phyloP scores from a whole-genome alignment of 2,888 invertebrate species.

The Eledona agricola region DNA sequence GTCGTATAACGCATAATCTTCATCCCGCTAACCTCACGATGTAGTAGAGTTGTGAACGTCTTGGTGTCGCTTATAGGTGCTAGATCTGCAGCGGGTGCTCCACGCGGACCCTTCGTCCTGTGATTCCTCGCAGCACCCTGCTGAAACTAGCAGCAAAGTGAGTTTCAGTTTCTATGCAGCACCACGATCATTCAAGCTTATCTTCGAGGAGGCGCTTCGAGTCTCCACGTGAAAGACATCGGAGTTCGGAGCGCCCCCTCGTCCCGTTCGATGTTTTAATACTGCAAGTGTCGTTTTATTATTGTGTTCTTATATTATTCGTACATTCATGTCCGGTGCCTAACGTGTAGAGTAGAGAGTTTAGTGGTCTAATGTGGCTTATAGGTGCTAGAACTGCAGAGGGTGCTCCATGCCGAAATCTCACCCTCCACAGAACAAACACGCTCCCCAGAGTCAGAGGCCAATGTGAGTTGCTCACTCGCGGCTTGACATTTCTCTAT shows the following conservation, averaged over 20 bases:
- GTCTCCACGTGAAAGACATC: neutral
- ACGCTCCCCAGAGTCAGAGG: slow-evolving; percentile 49
- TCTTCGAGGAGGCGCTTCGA: no score
- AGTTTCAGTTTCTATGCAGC: slow-evolving; percentile 48
- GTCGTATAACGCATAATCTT: slow-evolving; percentile 15
- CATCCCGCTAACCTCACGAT: slow-evolving; percentile 10
- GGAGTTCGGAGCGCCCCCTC: neutral
- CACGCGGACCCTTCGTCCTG: slow-evolving; percentile 75
- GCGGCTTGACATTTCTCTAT: slow-evolving; percentile 40
- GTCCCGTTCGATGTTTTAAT: slow-evolving; percentile 23
- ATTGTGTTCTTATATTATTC: no score
- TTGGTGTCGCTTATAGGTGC: slow-evolving; percentile 70
- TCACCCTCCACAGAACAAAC: slow-evolving; percentile 53
- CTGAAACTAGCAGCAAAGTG: slow-evolving; percentile 64
- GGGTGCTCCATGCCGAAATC: slow-evolving; percentile 59
- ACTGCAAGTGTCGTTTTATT: slow-evolving; percentile 3
- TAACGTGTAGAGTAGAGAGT: slow-evolving; percentile 33
- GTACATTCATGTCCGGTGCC: slow-evolving; percentile 33
- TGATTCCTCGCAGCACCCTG: slow-evolving; percentile 65
- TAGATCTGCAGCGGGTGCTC: slow-evolving; percentile 82
- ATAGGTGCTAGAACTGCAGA: slow-evolving; percentile 61
- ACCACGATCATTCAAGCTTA: slow-evolving; percentile 18
- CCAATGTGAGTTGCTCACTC: slow-evolving; percentile 58
- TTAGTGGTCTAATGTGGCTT: slow-evolving; percentile 56
- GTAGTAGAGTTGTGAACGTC: slow-evolving; percentile 38